Base-by-base conservation (phyloP, 2,113 vertebrate genomes). In the Alectura lathami region DNA sequence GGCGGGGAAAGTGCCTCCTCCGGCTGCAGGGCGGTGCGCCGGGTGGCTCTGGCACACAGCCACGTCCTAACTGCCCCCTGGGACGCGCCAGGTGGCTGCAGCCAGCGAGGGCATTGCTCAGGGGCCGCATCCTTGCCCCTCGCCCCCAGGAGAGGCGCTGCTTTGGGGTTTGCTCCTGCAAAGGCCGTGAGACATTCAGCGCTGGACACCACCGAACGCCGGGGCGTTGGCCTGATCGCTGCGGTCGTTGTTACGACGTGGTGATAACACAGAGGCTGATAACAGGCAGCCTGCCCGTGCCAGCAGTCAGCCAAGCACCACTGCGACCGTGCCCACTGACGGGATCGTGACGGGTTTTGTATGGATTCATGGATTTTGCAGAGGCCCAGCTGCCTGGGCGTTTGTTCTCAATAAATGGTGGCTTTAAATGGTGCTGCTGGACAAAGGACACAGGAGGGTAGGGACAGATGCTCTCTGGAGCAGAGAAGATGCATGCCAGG, bases 1-100 rank as follows among this genome's bases (percentile, higher is more conserved):
- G n/a, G n/a, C n/a, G n/a, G n/a, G n/a, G n/a, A n/a, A 4, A 45
- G 32, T 0, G 1, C n/a, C 42, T 36, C 36, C 8, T 45, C 50
- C 36, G 11, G 6, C 43, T 17, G 24, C 17, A 3, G 18, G 59
- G n/a, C n/a, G 16, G 47, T 4, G 70, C 26, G 23, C 56, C 45
- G 29, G 50, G 16, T 12, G 45, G 30, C 48, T 51, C 27, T 16
- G 17, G 53, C 9, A 29, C 12, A 16, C 24, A 69, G 38, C 38
- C 18, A 38, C 24, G n/a, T 23, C 26, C 5, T 18, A 9, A 26
- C 22, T 18, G 20, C 29, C n/a, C 18, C 30, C 59, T 20, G 54
- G 54, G 50, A 43, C 51, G 22, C 38, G 10, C 2, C 0, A 6
- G 29, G n/a, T 30, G 34, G 3, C 34, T 26, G 27, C 17, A 45